phyloP scores from a whole-genome alignment of 2,888 invertebrate genomes.

The Nomada ruficornis region DNA sequence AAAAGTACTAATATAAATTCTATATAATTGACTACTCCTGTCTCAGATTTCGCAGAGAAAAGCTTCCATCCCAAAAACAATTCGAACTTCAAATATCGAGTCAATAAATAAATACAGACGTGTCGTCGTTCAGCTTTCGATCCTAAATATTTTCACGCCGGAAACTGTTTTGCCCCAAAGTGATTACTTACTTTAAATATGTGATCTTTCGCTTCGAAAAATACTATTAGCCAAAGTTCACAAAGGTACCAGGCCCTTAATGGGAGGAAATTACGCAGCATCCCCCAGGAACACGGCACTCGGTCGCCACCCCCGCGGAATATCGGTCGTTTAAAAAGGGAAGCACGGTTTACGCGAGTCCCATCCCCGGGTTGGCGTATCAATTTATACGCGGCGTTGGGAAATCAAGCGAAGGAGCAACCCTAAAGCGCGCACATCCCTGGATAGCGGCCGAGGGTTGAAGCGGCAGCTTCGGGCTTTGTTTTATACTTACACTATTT shows the following conservation, averaged over 20 bases:
- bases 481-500: slow-evolving; percentile 80
- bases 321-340: slow-evolving; percentile 68
- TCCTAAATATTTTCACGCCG: too few relatives aligned
- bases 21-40: too few relatives aligned
- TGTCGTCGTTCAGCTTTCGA: too few relatives aligned
- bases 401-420: slow-evolving; percentile 80
- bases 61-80: neutral
- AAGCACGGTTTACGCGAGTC: slow-evolving; percentile 53
- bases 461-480: slow-evolving; percentile 67
- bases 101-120: too few relatives aligned
- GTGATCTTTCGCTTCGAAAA: neutral
- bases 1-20: too few relatives aligned
- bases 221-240: neutral
- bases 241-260: slow-evolving; percentile 20
- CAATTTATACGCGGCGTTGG: slow-evolving; percentile 77
- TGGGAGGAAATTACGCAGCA: slow-evolving; percentile 55
- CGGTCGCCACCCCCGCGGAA: slow-evolving; percentile 53
- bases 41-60: too few relatives aligned
- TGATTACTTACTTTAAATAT: neutral
- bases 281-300: slow-evolving; percentile 49
- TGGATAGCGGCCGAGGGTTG: slow-evolving; percentile 64
- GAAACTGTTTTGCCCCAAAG: neutral
- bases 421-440: slow-evolving; percentile 56
- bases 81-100: too few relatives aligned
- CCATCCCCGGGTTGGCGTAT: slow-evolving; percentile 66